These are phyloP conservation scores for Alosa sapidissima DNA, from an alignment of 2,797 vertebrate species.

Conservation along the genomic window DNA sequence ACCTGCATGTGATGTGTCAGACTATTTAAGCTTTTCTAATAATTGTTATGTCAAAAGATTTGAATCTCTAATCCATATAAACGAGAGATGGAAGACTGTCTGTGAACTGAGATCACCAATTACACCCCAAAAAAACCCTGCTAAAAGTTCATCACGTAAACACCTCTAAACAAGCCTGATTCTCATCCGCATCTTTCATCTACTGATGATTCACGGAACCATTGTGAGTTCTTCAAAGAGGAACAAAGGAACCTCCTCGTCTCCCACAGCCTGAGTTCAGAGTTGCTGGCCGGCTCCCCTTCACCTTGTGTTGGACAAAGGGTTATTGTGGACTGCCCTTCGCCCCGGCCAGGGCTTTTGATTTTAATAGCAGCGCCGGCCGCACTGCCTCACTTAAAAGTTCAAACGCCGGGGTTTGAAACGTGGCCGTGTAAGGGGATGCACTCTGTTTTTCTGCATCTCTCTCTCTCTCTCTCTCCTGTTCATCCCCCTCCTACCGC, in stretches of 20 bases:
- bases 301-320: slow-evolving; percentile 55
- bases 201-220: neutral
- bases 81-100: neutral
- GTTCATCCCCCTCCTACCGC: slow-evolving; percentile 36
- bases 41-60: neutral
- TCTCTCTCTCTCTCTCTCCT: neutral
- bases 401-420: slow-evolving; percentile 73
- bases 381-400: slow-evolving; percentile 72
- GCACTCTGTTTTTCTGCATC: slow-evolving; percentile 46
- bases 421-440: slow-evolving; percentile 67
- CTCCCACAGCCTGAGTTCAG: neutral
- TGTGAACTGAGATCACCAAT: neutral
- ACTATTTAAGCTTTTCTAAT: neutral
- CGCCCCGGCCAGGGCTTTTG: slow-evolving; percentile 64
- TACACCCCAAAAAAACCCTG: neutral
- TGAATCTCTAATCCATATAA: neutral
- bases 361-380: slow-evolving; percentile 75
- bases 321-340: slow-evolving; percentile 66
- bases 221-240: neutral
- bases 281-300: neutral
- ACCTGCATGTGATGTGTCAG: neutral
- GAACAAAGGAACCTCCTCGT: neutral
- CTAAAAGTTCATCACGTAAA: neutral
- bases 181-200: neutral
- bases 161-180: neutral